Conservation (phyloP, 2,113 vertebrate genomes). For the Thamnophis sirtalis region DNA sequence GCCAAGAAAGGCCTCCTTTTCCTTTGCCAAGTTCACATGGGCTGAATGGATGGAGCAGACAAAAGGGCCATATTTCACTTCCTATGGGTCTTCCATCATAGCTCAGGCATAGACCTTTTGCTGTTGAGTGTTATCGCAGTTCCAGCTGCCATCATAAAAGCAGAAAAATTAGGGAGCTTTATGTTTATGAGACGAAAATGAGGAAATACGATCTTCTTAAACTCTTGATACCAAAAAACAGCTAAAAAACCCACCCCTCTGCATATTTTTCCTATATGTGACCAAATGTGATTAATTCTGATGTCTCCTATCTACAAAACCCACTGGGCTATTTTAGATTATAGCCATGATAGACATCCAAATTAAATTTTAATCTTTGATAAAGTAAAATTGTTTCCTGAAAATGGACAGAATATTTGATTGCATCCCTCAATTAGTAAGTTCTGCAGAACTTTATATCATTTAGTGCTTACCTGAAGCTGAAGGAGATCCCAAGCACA, state of each 20-base stretch:
- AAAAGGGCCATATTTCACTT: slow-evolving; percentile 23
- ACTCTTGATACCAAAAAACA: neutral
- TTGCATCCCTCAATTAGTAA: neutral
- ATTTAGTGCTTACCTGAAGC: neutral
- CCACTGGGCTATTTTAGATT: neutral
- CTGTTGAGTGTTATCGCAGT: rapidly evolving
- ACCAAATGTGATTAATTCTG: neutral
- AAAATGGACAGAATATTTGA: neutral
- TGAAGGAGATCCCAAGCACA: neutral
- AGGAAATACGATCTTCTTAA: neutral
- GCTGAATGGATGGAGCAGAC: neutral
- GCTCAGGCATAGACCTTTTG: slow-evolving; percentile 7
- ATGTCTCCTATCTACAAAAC: neutral
- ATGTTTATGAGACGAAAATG: neutral
- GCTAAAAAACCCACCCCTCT: neutral
- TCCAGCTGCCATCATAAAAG: neutral
- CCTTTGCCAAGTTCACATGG: neutral
- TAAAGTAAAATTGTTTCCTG: neutral
- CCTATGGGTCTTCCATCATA: slow-evolving; percentile 3
- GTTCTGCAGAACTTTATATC: neutral
- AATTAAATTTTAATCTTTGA: neutral
- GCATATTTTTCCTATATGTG: neutral
- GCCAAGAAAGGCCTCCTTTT: neutral
- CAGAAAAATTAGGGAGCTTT: neutral
- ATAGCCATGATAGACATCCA: neutral